Percentiles rank a stretch among this genome's conserved stretches.
Conservation (phyloP, 2,888 invertebrate genomes). For the Apotomis betuletana region DNA sequence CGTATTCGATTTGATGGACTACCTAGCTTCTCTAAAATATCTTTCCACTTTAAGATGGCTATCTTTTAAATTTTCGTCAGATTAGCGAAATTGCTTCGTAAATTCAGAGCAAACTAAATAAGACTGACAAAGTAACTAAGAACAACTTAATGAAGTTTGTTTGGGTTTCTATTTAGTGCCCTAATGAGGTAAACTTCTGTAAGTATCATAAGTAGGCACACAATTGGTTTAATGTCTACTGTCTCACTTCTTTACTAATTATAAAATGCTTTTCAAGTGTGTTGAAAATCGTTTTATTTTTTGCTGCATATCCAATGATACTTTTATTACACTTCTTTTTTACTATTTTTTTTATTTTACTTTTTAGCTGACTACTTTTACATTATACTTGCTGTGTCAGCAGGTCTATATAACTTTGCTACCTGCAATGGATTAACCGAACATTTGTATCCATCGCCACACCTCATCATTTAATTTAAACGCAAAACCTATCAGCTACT, state of each 20-base stretch:
- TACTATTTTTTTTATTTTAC: too few relatives aligned
- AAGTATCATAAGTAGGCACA: background rate
- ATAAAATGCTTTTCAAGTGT: too few relatives aligned
- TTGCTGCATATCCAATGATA: too few relatives aligned
- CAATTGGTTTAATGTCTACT: background rate
- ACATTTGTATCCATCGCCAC: background rate
- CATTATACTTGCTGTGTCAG: too few relatives aligned
- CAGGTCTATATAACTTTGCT: too few relatives aligned
- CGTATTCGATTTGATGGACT: too few relatives aligned
- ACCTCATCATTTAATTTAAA: constrained; percentile 1
- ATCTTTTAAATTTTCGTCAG: background rate
- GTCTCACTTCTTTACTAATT: too few relatives aligned
- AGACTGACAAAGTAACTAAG: background rate
- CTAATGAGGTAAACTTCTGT: background rate
- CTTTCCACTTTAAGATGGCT: background rate
- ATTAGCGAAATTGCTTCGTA: background rate
- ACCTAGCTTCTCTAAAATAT: too few relatives aligned
- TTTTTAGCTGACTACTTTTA: too few relatives aligned
- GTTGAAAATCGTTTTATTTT: too few relatives aligned
- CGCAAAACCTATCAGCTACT: constrained; percentile 2
- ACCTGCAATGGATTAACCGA: too few relatives aligned
- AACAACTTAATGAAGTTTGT: constrained; percentile 3
- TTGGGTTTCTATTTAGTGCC: background rate
- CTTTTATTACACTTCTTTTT: too few relatives aligned
- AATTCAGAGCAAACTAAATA: constrained; percentile 5